A percentile compares a stretch with the other conserved stretches of the same genome.
Evolutionary conservation across 2,888 invertebrate species (phyloP).

Genomic region (Anthophora plumipes): DNA sequence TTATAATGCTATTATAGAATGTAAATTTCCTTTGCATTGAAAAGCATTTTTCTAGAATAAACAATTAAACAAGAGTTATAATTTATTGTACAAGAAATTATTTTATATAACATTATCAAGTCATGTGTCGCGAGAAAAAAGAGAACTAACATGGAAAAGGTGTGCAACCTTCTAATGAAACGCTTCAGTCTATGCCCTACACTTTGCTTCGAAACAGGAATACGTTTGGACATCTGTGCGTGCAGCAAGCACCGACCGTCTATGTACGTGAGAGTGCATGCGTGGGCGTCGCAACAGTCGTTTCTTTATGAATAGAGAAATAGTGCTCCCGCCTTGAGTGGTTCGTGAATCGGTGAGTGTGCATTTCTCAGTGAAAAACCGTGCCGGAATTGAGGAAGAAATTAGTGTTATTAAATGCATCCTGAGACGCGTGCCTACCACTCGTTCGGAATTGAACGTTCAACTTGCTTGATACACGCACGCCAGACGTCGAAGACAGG

Average conservation of each 20-base stretch:
- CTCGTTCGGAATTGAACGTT: constrained; percentile 38
- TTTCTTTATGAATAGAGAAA: constrained; percentile 65
- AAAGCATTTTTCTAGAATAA: neutral
- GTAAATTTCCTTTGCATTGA: neutral
- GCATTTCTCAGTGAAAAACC: constrained; percentile 48
- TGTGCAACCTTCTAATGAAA: constrained; percentile 31
- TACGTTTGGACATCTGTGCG: constrained; percentile 68
- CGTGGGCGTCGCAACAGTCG: constrained; percentile 70
- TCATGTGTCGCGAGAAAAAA: neutral
- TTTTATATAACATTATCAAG: neutral
- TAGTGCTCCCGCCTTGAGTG: constrained; percentile 52
- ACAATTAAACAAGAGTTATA: neutral
- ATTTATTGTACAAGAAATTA: neutral
- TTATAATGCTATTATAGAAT: neutral
- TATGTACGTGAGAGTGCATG: constrained; percentile 62
- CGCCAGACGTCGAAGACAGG: constrained; percentile 27
- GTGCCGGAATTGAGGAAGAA: constrained; percentile 29
- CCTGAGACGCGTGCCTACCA: constrained; percentile 21
- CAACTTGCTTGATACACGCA: constrained; percentile 40
- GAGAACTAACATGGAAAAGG: constrained; percentile 4
- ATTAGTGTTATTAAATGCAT: constrained; percentile 23
- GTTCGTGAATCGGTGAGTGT: constrained; percentile 44
- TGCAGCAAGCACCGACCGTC: constrained; percentile 49
- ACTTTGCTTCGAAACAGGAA: constrained; percentile 49
- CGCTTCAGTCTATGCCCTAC: constrained; percentile 38